These are phyloP conservation scores for Philhelius pedissequus DNA, from an alignment of 2,888 invertebrate genomes.

Conservation along the genomic window DNA sequence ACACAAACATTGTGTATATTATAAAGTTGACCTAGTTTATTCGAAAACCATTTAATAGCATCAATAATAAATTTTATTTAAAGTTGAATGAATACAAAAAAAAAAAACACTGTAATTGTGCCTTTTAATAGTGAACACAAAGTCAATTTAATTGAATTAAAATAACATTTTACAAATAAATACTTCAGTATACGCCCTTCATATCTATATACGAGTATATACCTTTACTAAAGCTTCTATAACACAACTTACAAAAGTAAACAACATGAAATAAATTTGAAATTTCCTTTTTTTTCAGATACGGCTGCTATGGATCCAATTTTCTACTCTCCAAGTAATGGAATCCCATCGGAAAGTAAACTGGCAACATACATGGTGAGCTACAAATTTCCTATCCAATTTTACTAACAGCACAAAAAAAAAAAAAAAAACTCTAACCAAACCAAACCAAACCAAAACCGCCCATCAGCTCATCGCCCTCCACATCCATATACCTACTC, in stretches of 20 bases:
- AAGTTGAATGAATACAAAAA: background rate
- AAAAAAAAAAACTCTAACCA: background rate
- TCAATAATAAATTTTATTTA: background rate
- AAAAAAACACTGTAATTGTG: background rate
- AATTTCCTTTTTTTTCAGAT: constrained; percentile 72
- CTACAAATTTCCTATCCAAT: constrained; percentile 18
- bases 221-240: background rate
- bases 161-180: background rate
- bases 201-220: too few relatives aligned
- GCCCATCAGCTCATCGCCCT: background rate
- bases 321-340: constrained; percentile 85
- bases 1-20: too few relatives aligned
- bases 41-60: background rate
- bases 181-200: too few relatives aligned
- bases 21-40: background rate
- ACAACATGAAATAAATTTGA: background rate
- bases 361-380: constrained; percentile 91
- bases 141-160: background rate
- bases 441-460: background rate
- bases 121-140: background rate
- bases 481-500: background rate
- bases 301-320: constrained; percentile 86
- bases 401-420: background rate
- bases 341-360: constrained; percentile 91
- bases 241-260: background rate